phyloP scores from a whole-genome alignment of 2,113 vertebrate genomes.

The Ceratotherium simum region DNA sequence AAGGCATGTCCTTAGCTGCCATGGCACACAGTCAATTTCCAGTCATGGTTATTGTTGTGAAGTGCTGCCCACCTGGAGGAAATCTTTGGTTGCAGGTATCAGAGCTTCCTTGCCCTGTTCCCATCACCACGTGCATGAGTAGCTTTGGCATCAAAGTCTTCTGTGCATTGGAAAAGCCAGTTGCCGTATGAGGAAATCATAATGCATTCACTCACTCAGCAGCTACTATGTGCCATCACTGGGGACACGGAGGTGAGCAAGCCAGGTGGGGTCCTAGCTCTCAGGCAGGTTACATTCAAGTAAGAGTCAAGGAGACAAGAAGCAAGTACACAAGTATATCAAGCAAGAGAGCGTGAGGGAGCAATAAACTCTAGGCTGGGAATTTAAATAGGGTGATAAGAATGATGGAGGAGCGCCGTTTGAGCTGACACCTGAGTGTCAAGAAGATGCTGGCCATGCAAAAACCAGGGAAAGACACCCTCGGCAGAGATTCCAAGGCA shows the following conservation, averaged over 20 bases:
- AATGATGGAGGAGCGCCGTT: accelerated
- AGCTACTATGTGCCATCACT: neutral
- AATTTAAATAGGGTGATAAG: neutral
- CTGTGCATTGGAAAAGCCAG: neutral
- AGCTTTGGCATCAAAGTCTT: neutral
- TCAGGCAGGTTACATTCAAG: neutral
- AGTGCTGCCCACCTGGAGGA: neutral
- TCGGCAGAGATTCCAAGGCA: neutral
- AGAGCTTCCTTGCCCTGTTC: neutral
- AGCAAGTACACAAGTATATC: neutral
- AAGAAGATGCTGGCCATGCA: neutral
- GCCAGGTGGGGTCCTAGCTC: neutral
- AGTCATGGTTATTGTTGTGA: neutral
- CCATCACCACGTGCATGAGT: neutral
- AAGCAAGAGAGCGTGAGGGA: neutral
- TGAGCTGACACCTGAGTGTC: neutral
- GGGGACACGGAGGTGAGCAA: neutral
- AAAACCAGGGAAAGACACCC: neutral
- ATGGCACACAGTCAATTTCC: neutral
- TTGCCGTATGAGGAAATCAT: too few relatives aligned
- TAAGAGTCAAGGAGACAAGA: neutral
- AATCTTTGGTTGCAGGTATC: neutral
- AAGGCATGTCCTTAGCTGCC: neutral
- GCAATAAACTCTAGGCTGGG: neutral
- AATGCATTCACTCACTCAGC: neutral